Percentiles rank a stretch among this genome's conserved stretches.
phyloP scores from a whole-genome alignment of 2,797 vertebrate species.

The Halcyon chelicuti region DNA sequence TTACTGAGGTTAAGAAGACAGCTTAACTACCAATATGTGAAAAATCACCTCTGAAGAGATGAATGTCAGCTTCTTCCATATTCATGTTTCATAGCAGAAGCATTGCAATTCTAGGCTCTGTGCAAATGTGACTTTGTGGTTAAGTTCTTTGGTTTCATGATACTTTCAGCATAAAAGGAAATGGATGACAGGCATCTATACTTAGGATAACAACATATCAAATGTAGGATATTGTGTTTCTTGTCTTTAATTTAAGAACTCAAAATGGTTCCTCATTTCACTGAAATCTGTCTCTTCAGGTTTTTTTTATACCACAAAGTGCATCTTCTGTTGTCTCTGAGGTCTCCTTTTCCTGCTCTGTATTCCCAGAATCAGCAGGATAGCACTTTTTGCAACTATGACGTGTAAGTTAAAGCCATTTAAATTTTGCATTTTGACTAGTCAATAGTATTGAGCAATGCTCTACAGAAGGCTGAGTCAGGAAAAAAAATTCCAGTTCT shows the following conservation, averaged over 20 bases:
- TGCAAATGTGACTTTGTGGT: conserved; percentile 6
- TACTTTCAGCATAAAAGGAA: not conserved
- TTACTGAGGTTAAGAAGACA: not conserved
- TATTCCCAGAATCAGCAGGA: not conserved
- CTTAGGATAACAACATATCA: not conserved
- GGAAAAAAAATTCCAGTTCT: not conserved
- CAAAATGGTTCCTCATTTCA: not conserved
- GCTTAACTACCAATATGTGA: not conserved
- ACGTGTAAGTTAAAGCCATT: not conserved
- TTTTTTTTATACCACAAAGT: not conserved
- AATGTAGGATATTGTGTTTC: conserved; percentile 10
- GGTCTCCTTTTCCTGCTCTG: not conserved
- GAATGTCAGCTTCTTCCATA: not conserved
- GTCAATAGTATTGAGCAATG: conserved; percentile 35
- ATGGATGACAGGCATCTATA: not conserved
- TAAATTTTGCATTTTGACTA: conserved; percentile 18
- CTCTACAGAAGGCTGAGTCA: not conserved
- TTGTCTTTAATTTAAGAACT: conserved; percentile 19
- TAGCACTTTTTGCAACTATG: not conserved
- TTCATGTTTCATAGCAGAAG: not conserved
- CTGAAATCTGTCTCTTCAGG: not conserved
- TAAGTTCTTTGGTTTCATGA: not conserved
- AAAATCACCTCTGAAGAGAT: not conserved
- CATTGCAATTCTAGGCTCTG: not conserved
- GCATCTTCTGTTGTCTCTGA: not conserved